A percentile compares a stretch with the other conserved stretches of the same genome.
Conservation (phyloP, 2,113 vertebrate genomes). For the Columba livia region DNA sequence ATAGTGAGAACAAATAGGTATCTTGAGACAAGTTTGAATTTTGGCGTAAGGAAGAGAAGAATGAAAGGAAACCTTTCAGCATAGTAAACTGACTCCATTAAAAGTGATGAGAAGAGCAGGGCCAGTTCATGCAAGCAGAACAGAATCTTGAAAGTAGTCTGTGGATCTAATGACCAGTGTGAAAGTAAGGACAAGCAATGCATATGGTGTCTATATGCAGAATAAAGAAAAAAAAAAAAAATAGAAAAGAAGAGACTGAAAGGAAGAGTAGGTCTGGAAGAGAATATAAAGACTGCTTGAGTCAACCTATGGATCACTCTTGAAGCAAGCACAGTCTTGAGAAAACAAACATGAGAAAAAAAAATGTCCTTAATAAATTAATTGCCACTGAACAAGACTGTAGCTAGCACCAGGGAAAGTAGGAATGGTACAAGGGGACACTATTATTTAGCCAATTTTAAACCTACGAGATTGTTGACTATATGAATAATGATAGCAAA, state of each 20-base stretch:
- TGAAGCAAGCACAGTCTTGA: background rate
- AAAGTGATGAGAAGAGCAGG: background rate
- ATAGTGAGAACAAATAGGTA: background rate
- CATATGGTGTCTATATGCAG: background rate
- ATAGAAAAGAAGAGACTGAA: background rate
- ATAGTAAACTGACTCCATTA: background rate
- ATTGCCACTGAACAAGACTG: background rate
- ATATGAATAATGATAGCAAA: background rate
- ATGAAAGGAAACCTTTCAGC: background rate
- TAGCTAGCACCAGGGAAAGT: background rate
- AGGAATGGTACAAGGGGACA: fast-evolving
- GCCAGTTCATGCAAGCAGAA: background rate
- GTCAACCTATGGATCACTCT: background rate
- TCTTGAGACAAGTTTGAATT: background rate
- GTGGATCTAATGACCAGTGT: background rate
- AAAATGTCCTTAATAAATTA: background rate
- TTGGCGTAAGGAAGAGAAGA: background rate
- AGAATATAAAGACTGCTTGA: background rate
- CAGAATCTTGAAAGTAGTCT: background rate
- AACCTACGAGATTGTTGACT: background rate
- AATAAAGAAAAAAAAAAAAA: too few species aligned
- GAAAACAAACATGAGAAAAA: background rate
- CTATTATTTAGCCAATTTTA: background rate
- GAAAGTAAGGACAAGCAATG: background rate
- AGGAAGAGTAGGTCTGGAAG: background rate